These are phyloP conservation scores for Bombus breviceps DNA, from an alignment of 1,140 invertebrate genomes.

Conservation along the genomic window DNA sequence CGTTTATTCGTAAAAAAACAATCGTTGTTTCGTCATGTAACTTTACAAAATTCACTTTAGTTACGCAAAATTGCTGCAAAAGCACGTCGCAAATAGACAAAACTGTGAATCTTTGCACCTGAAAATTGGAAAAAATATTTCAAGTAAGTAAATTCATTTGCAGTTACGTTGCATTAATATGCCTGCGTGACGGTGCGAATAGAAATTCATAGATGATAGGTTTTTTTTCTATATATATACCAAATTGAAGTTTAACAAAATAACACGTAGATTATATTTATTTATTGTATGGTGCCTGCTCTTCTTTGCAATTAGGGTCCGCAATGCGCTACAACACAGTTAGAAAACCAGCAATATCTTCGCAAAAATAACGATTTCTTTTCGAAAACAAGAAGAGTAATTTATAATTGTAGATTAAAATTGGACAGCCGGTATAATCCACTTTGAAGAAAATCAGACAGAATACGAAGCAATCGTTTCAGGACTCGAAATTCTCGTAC, in stretches of 20 bases:
- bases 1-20: background rate
- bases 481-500: background rate
- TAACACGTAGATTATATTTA: background rate
- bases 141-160: background rate
- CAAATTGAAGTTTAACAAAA: too few relatives aligned
- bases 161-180: background rate
- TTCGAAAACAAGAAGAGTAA: background rate
- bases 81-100: background rate
- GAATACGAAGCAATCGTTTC: background rate
- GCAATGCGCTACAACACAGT: too few relatives aligned
- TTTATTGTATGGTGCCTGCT: too few relatives aligned
- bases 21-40: background rate
- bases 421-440: background rate
- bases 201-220: too few relatives aligned
- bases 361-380: background rate
- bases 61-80: background rate
- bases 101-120: background rate
- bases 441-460: background rate
- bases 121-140: background rate
- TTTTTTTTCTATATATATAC: too few relatives aligned
- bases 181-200: too few relatives aligned
- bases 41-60: background rate
- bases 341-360: too few relatives aligned
- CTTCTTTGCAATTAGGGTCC: too few relatives aligned
- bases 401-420: background rate